A percentile compares a stretch with the other conserved stretches of the same genome.
These are phyloP conservation scores for Carollia perspicillata DNA, from an alignment of 2,113 vertebrate genomes.

Conservation along the genomic window DNA sequence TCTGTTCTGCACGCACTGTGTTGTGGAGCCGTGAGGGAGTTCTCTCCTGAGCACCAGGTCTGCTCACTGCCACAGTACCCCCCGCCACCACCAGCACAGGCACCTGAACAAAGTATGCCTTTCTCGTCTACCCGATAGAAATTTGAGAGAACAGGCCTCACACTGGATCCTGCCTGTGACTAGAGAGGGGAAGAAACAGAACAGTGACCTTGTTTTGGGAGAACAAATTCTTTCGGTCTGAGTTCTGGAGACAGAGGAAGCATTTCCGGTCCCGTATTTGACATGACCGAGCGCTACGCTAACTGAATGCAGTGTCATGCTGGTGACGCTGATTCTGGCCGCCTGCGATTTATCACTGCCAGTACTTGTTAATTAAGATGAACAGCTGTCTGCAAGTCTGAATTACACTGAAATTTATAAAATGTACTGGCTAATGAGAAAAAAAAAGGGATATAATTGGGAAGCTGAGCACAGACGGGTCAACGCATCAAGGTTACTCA, in stretches of 20 bases:
- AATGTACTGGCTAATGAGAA: constrained; percentile 40
- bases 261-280: constrained; percentile 42
- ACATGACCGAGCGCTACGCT: constrained; percentile 66
- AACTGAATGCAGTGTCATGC: neutral
- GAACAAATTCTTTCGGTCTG: constrained; percentile 58
- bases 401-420: constrained; percentile 39
- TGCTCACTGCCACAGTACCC: constrained; percentile 64
- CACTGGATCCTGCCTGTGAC: neutral
- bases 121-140: constrained; percentile 73
- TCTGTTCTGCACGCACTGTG: constrained; percentile 5
- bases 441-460: neutral
- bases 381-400: neutral
- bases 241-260: constrained; percentile 59
- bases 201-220: constrained; percentile 17
- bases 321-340: constrained; percentile 39
- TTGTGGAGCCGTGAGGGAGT: neutral
- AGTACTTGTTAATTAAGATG: constrained; percentile 45
- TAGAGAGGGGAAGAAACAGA: neutral
- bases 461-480: neutral
- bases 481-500: neutral
- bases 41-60: constrained; percentile 50
- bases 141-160: neutral
- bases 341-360: constrained; percentile 54
- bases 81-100: constrained; percentile 33
- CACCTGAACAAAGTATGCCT: constrained; percentile 78